Percentiles rank a stretch among this genome's conserved stretches.
Conservation (phyloP, 1,140 invertebrate genomes). For the Formica exsecta region DNA sequence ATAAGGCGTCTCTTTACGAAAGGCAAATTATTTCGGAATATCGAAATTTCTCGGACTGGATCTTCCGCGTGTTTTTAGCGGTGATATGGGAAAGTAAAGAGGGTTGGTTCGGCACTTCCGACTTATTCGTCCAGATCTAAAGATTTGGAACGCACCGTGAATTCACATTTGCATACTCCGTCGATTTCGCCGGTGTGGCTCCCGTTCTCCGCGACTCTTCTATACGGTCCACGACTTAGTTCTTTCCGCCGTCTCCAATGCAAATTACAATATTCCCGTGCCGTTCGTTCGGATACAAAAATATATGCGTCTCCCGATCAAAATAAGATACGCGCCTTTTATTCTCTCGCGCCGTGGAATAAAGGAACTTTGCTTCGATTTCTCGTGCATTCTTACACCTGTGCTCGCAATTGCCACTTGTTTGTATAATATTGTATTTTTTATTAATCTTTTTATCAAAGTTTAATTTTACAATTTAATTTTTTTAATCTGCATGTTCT, state of each 20-base stretch:
- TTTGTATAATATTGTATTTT: not conserved
- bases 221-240: slow-evolving; percentile 79
- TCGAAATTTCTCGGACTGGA: slow-evolving; percentile 47
- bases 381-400: slow-evolving; percentile 1
- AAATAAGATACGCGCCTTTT: slow-evolving; percentile 77
- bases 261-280: slow-evolving; percentile 86
- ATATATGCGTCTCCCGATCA: slow-evolving; percentile 84
- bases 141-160: slow-evolving; percentile 74
- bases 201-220: slow-evolving; percentile 51
- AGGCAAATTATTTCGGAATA: not conserved
- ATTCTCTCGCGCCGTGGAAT: not conserved
- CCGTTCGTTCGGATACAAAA: slow-evolving; percentile 83
- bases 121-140: slow-evolving; percentile 73
- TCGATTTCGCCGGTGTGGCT: slow-evolving; percentile 77
- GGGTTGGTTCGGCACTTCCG: slow-evolving; percentile 59
- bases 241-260: slow-evolving; percentile 84
- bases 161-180: slow-evolving; percentile 83
- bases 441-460: slow-evolving; percentile 6
- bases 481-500: not conserved
- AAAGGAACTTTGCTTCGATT: not conserved
- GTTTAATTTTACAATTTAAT: not conserved
- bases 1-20: slow-evolving; percentile 15
- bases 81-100: slow-evolving; percentile 50
- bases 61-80: slow-evolving; percentile 50
- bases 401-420: not conserved